Evolutionary conservation across 2,113 vertebrate genomes (phyloP).

Genomic region (Aspidoscelis tigris): DNA sequence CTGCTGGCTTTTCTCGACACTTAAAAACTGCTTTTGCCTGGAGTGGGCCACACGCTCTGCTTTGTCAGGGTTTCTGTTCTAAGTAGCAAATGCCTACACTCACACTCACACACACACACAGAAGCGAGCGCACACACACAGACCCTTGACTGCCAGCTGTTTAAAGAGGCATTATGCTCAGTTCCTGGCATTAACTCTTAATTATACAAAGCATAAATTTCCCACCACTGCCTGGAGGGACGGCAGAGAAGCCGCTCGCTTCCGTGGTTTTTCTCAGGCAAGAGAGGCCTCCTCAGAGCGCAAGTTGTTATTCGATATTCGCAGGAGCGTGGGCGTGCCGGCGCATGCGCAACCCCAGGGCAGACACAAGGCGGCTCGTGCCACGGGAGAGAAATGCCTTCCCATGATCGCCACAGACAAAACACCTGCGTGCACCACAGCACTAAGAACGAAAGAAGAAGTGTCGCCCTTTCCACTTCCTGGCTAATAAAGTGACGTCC

Average conservation of each 20-base stretch:
- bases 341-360: background rate
- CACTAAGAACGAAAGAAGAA: slow-evolving; percentile 32
- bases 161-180: slow-evolving; percentile 14
- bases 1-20: slow-evolving; percentile 11
- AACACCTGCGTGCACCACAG: background rate
- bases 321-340: too few species aligned
- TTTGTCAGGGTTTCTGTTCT: slow-evolving; percentile 4
- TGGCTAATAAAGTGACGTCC: slow-evolving; percentile 56
- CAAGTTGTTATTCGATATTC: background rate
- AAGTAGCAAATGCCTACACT: background rate
- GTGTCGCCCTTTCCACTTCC: background rate
- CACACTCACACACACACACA: too few species aligned
- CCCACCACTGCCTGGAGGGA: background rate
- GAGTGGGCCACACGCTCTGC: background rate
- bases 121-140: too few species aligned
- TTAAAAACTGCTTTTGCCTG: background rate
- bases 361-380: slow-evolving; percentile 14
- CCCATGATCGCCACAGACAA: background rate
- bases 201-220: slow-evolving; percentile 12
- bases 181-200: slow-evolving; percentile 15
- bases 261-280: too few species aligned
- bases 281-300: background rate
- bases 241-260: background rate
- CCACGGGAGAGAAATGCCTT: rapidly evolving
- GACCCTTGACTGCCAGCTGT: background rate